Base-by-base conservation (phyloP, 2,113 vertebrate genomes). In the Microtus richardsoni region DNA sequence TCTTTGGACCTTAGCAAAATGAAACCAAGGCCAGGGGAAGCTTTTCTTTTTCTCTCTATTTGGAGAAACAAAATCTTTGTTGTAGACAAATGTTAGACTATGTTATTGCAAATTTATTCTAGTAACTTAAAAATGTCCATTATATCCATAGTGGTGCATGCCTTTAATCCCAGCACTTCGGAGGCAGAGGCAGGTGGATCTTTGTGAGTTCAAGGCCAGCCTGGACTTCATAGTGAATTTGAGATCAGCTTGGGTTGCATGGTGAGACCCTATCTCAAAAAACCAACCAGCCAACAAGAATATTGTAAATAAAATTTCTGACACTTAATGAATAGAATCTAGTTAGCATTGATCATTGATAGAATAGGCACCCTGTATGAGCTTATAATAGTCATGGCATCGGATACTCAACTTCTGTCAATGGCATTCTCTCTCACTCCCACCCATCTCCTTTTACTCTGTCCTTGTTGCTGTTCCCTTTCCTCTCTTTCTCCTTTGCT, bases 61-160 rank as follows among this genome's bases (percentile, higher is more conserved):
- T 94, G 54, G 52, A 97, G 88, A 94, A 47, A 52, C 82, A 85
- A 93, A 41, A 36, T 16, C 13, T 94, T 75, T 28, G 1, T 64
- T 62, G 33, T 92, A 39, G 33, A 70, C 71, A 90, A 36, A 89
- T 73, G 2, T 24, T 93, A 78, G 60, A 68, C 30, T 52, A 54
- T 77, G 30, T 41, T 93, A 75, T 91, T 90, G 62, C 3, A 64
- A 70, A 89, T 54, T 96, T 86, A 78, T 88, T 91, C 66, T 39
- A 91, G 26, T 17, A 90, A 77, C 87, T 89, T 33, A 33, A 79
- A 91, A 95, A 93, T 49, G 89, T 30, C 13, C 39, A 68, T 88
- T 95, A 60, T 85, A 44, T 26, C 6, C 13, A 7, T 78, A 8
- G 49, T 58, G 49, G 49, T 33, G 21, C 33, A 62, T 3, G 7